Base-by-base conservation (phyloP, 2,797 vertebrate species). In the Circus cinereus region DNA sequence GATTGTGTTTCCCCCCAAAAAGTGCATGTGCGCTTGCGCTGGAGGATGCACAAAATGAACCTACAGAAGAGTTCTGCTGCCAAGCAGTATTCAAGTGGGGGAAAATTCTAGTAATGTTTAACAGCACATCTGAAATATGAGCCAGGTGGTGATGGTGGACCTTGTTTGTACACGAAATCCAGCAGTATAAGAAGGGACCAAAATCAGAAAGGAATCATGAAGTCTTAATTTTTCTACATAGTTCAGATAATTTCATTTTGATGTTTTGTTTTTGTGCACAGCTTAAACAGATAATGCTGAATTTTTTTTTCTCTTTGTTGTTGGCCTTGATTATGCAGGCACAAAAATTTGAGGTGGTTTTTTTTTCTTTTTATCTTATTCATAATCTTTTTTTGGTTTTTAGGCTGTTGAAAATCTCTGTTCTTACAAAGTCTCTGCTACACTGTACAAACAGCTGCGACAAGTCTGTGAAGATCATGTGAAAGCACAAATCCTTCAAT, bases 361-460 rank as follows among this genome's bases (percentile, higher is more conserved):
- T 53, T 5, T 3, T 8, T 10, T 54, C 69, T 62, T 74, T 82
- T 50, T 21, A 27, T 60, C 43, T 91, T 20, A 12, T 87, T 91
- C 23, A 5, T 79, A 27, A 81, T 79, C 21, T 16, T 77, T 73
- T 64, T 95, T 93, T 86, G 34, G 24, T 83, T 97, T 96, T 70
- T 84, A 98, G 98, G 98, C 98, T 78, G 98, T 98, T 81, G 98
- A 98, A 96, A 98, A 98, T 69, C 98, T 98, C 36, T 98, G 98
- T 73, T 98, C 98, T 32, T 98, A 98, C 93, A 98, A 98, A 96
- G 98, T 98, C 19, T 98, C 98, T 63, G 97, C 98, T 42, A 98
- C 96, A 2, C 97, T 98, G 32, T 98, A 98, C 96, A 98, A 97
- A 89, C 98, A 98, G 78, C 97, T 98, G 32, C 98, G 98, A 65